Base-by-base conservation (phyloP, 2,888 invertebrate genomes). In the Perithous albicinctus region DNA sequence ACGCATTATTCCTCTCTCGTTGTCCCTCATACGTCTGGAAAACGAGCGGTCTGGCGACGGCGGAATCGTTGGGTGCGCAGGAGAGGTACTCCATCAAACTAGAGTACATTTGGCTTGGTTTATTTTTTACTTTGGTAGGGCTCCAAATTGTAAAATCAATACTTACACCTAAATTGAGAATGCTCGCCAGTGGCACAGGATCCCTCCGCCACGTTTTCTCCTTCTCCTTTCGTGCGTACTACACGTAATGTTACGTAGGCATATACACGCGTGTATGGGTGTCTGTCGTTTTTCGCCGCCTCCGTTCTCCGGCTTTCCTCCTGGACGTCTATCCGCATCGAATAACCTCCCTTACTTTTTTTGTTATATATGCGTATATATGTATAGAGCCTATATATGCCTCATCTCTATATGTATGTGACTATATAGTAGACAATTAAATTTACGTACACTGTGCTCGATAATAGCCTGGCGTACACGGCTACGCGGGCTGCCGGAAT, bases 121-220 rank as follows among this genome's bases (percentile, higher is more conserved):
- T 91, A 91, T 91, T 91, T 91, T 91, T 91, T 92, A 91, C 91
- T 91, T 92, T 91, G 91, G 91, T 91, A 91, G 91, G 91, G 91
- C 90, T 91, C 91, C 91, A 91, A 91, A 92, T 91, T 92, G 92
- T 91, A 92, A 92, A 92, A 92, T 92, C 91, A 92, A 92, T 92
- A 91, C 91, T 91, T 89, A 86, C 90, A 90, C 90, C 91, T 91
- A 91, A 92, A 91, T 91, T 91, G 89, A 90, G 91, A 91, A 91
- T 90, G 89, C 84, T 84, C 78, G 85, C 82, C 84, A 80, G n/a
- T n/a, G 85, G 83, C 83, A 79, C 70, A 72, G 32, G 61, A 75
- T 38, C 32, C 66, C 46, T 46, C 59, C 54, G 32, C 51, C 54
- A 46, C 63, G 54, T 69, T 78, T 64, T 51, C 38, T 69, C 61